Base-by-base conservation (phyloP, 2,797 vertebrate genomes). In the Paramormyrops hopkinsi region DNA sequence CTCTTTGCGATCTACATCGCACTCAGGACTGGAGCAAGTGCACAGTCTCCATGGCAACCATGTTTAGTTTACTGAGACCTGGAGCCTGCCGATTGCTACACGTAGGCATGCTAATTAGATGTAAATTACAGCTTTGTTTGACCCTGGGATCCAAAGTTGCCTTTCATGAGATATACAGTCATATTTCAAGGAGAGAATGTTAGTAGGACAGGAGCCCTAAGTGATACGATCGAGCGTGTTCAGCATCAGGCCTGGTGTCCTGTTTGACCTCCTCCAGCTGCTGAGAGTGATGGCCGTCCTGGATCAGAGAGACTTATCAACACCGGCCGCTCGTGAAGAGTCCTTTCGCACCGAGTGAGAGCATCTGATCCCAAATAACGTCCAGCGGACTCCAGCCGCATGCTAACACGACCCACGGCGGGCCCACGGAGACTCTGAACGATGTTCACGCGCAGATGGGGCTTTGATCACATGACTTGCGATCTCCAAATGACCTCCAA, bases 11-110 rank as follows among this genome's bases (percentile, higher is more conserved):
- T 41, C 73, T 79, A 37, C 73, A 79, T 79, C 37, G 4, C 37
- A 6, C 14, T 37, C 33, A 79, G 37, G 19, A 59, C 19, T 62
- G 22, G 37, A 65, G 54, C 53, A 19, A 65, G 29, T 62, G 17
- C 56, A 87, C 54, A 46, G 56, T 88, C 37, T 46, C 86, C 86
- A 88, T 88, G 56, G 56, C 86, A 88, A 62, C 19, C 19, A 7
- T 22, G 37, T 50, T 88, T 44, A 22, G 54, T 65, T 62, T 62
- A 88, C 41, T 46, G 5, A 88, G 56, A 88, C 33, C 29, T 37
- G 14, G 17, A 44, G 19, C 19, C 86, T 11, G 46, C 6, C 29
- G 14, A 56, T 3, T 87, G 29, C 53, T 87, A 19, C 54, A 62
- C 37, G 7, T 44, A 37, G 86, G 12, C 29, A 54, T 37, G 84